Conservation (phyloP, 2,797 vertebrate genomes). For the Cirrhinus mrigala region DNA sequence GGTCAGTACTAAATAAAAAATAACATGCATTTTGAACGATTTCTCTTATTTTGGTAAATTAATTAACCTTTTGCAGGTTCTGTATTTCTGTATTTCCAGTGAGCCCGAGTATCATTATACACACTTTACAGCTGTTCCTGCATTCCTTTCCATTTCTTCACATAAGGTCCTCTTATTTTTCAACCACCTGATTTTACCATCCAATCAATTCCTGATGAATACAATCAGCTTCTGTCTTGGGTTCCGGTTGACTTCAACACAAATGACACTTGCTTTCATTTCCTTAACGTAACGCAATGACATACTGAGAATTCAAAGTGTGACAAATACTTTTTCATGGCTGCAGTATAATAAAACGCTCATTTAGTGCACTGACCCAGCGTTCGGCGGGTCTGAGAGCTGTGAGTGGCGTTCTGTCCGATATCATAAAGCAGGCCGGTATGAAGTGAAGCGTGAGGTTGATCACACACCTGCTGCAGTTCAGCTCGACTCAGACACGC, state of each 20-base stretch:
- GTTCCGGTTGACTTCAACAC: not conserved
- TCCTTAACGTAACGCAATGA: not conserved
- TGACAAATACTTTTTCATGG: not conserved
- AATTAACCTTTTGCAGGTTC: too few relatives aligned
- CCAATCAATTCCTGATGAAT: constrained; percentile 1
- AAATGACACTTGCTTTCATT: not conserved
- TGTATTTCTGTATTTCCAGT: not conserved
- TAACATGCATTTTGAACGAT: too few relatives aligned
- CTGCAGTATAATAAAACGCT: not conserved
- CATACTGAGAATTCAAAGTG: not conserved
- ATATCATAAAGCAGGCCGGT: not conserved
- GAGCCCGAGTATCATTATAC: not conserved
- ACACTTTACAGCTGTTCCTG: not conserved
- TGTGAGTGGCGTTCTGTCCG: not conserved
- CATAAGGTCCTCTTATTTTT: not conserved
- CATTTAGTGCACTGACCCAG: not conserved
- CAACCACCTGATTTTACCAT: not conserved
- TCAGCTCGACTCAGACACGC: constrained; percentile 39
- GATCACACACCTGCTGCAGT: constrained; percentile 50
- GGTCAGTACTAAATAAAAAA: too few relatives aligned
- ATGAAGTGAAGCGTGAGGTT: constrained; percentile 24
- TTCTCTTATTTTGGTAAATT: too few relatives aligned
- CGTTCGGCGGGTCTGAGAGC: not conserved
- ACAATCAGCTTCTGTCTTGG: not conserved
- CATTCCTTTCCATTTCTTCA: not conserved